phyloP scores from a whole-genome alignment of 2,888 invertebrate genomes.

The Epistrophe grossulariae region DNA sequence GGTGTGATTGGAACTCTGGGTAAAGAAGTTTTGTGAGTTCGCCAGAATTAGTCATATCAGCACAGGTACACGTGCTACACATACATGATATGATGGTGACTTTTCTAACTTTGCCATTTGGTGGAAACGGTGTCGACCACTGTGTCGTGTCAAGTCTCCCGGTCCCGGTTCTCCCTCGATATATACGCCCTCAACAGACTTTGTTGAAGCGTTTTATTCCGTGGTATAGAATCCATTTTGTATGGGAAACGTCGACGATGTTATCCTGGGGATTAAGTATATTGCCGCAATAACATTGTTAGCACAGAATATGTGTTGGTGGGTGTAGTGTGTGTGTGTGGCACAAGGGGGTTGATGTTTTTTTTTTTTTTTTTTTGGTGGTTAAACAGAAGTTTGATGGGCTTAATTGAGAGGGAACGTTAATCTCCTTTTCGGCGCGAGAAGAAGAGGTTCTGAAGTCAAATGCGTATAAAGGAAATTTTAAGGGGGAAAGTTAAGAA shows the following conservation, averaged over 20 bases:
- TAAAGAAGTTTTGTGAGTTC: neutral
- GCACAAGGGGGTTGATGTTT: neutral
- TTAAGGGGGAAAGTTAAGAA: neutral
- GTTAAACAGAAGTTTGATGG: conserved; percentile 47
- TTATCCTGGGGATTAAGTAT: conserved; percentile 69
- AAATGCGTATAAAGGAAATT: too few relatives aligned
- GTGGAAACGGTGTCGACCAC: conserved; percentile 14
- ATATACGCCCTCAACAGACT: conserved; percentile 15
- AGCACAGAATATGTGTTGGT: conserved; percentile 33
- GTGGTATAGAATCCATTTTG: conserved; percentile 59
- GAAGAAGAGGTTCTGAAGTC: neutral
- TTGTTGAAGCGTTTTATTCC: conserved; percentile 37
- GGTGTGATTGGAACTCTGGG: conserved; percentile 30
- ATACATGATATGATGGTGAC: conserved; percentile 26
- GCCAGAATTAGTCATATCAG: conserved; percentile 33
- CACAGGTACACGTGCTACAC: conserved; percentile 24
- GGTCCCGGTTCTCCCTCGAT: neutral
- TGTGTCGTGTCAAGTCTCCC: conserved; percentile 34
- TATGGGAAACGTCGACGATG: conserved; percentile 42
- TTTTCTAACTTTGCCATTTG: conserved; percentile 48
- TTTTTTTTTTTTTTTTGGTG: conserved; percentile 9
- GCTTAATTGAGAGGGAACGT: conserved; percentile 37
- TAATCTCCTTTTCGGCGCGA: conserved; percentile 40
- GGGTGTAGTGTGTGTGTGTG: neutral
- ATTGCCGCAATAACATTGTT: conserved; percentile 70